Base-by-base conservation (phyloP, 2,888 invertebrate genomes). In the Aspidiotus destructor region DNA sequence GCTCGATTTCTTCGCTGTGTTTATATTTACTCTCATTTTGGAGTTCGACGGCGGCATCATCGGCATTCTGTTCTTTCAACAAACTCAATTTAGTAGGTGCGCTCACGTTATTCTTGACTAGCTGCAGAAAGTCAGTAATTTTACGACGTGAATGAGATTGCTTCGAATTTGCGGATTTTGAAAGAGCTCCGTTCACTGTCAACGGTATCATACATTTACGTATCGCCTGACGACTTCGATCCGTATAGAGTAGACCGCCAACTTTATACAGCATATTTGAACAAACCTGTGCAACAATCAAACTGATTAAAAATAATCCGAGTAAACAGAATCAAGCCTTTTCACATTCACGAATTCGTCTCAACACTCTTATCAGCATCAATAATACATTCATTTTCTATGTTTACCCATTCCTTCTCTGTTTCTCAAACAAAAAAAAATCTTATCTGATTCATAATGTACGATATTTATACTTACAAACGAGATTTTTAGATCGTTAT, bases 231-330 rank as follows among this genome's bases (percentile, higher is more conserved):
- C 67, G 67, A 60, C 67, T 67, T 58, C 67, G 44, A 41, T 67
- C 67, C 52, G 41, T 67, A 52, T 58, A 67, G 8, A 67, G 42
- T 28, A 67, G 58, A 10, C 67, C 67, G n/a, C 67, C 67, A 13
- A 67, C 67, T 48, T 67, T 67, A 40, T 67, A 67, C 60, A 67
- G 41, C 67, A 67, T 67, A 52, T 67, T 60, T 1, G 67, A 67
- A 15, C 67, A 67, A 28, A 67, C 60, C 67, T 67, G 41, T 2
- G 17, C 16, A 17, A 58, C 10, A 48, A 48, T 13, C 6, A 48
- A 48, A 48, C 6, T 6, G 6, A n/a, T 48, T n/a, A 28, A 28
- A 28, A 28, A 48, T 48, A 6, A 6, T 48, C 48, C 48, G 48
- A 48, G 48, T n/a, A 48, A 48, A 48, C n/a, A 13, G 10, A 6